These are phyloP conservation scores for Calephelis nemesis DNA, from an alignment of 1,140 invertebrate genomes.

Conservation along the genomic window DNA sequence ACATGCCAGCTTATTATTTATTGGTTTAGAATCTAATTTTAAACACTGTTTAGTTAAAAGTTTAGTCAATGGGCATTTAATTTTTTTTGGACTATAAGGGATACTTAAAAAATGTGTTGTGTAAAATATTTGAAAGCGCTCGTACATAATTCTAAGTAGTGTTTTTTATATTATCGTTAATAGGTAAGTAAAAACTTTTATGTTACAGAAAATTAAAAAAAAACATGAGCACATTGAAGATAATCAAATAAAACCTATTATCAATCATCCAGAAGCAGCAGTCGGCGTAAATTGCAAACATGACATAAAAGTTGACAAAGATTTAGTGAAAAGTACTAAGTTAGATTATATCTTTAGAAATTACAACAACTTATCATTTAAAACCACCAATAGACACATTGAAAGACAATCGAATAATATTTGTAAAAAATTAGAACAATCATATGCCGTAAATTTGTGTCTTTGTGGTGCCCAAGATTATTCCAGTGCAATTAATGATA, in stretches of 20 bases:
- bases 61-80: no score
- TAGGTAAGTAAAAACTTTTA: neutral
- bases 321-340: slow-evolving; percentile 5
- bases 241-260: neutral
- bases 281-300: neutral
- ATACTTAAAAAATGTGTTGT: no score
- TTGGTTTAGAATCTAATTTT: no score
- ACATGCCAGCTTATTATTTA: no score
- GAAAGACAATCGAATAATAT: slow-evolving; percentile 30
- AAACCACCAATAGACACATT: slow-evolving; percentile 22
- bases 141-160: no score
- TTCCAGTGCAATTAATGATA: slow-evolving; percentile 25
- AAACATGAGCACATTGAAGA: neutral
- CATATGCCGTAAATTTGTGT: slow-evolving; percentile 60
- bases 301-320: neutral
- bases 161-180: neutral
- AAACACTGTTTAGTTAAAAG: no score
- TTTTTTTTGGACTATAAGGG: no score
- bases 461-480: slow-evolving; percentile 40
- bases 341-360: slow-evolving; percentile 21
- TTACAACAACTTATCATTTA: slow-evolving; percentile 24
- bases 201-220: neutral
- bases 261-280: neutral
- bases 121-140: no score
- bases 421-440: slow-evolving; percentile 41